A percentile compares a stretch with the other conserved stretches of the same genome.
Conservation (phyloP, 2,113 vertebrate species). For the Myotis davidii region DNA sequence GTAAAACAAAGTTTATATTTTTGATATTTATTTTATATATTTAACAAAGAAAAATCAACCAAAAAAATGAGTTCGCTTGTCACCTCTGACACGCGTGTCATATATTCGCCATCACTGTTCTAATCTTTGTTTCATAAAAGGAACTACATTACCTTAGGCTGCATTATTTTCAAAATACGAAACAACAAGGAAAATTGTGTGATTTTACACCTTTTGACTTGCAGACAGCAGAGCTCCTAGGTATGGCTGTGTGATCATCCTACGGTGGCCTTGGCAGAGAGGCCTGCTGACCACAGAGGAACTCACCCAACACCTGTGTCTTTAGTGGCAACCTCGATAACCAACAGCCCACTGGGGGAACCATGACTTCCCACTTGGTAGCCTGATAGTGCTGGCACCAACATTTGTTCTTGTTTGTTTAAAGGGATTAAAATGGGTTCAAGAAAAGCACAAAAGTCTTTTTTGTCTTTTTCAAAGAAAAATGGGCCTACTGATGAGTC, state of each 20-base stretch:
- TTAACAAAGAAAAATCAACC: too few species aligned
- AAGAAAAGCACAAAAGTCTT: background rate
- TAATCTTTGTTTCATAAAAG: background rate
- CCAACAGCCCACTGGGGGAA: too few species aligned
- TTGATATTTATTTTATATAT: too few species aligned
- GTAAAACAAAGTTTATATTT: too few species aligned
- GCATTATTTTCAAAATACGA: background rate
- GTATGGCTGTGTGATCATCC: fast-evolving
- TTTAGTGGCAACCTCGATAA: background rate
- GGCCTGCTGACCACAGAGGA: background rate
- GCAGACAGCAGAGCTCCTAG: background rate
- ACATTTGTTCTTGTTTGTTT: background rate
- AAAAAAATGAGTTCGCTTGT: too few species aligned
- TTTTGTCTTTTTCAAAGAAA: background rate
- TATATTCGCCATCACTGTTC: background rate
- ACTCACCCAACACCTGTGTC: background rate
- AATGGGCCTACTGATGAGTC: background rate
- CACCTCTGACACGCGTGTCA: too few species aligned
- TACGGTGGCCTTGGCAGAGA: background rate
- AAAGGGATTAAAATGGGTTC: background rate
- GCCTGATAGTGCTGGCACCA: background rate
- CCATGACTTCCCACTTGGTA: background rate
- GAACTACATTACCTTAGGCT: background rate
- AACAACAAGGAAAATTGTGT: background rate
- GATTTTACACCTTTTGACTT: background rate